Base-by-base conservation (phyloP, 1,140 invertebrate species). In the Drepana arcuata region DNA sequence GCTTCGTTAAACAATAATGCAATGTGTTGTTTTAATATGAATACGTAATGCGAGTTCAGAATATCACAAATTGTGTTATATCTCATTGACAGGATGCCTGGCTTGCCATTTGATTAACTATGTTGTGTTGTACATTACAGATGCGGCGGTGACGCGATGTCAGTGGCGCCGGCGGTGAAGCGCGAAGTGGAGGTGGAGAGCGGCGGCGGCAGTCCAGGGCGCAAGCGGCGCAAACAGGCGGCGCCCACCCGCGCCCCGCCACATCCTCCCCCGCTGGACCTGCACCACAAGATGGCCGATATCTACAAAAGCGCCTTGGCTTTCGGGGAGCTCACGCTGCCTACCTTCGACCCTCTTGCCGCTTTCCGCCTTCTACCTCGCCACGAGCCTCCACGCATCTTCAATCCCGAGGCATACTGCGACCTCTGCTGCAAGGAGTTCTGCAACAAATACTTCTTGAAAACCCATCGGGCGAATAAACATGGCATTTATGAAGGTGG, bases 371-470 rank as follows among this genome's bases (percentile, higher is more conserved):
- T 87, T 24, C 73, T 87, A 5, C 81, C 87, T 3, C 78, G 85
- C n/a, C 84, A 88, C 39, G 87, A 91, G 7, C 91, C 90, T 6
- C 79, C 92, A 23, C 83, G 93, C 48, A 96, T 97, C 48, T 97
- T 97, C 64, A 97, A 99, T 75, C 92, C 90, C 13, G 96, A 97
- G 83, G 96, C 97, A 2, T 99, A 97, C 71, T 98, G 96, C 75
- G 93, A 95, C 57, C 86, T 96, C 24, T 99, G 98, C 85, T 98
- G 99, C 83, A 99, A 99, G 80, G 97, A 99, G 80, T 97, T 98
- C 68, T 99, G 98, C 86, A 99, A 99, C 86, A 99, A 99, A 78
- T 99, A 99, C 82, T 99, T 99, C 74, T 85, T 99, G 2, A 98
- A 99, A 82, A 99, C 97, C 14, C 95, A 97, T 85, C 95, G 95